Percentiles rank a stretch among this genome's conserved stretches.
phyloP scores from a whole-genome alignment of 2,113 vertebrate genomes.

The Stomatorhinus ivindoensis region DNA sequence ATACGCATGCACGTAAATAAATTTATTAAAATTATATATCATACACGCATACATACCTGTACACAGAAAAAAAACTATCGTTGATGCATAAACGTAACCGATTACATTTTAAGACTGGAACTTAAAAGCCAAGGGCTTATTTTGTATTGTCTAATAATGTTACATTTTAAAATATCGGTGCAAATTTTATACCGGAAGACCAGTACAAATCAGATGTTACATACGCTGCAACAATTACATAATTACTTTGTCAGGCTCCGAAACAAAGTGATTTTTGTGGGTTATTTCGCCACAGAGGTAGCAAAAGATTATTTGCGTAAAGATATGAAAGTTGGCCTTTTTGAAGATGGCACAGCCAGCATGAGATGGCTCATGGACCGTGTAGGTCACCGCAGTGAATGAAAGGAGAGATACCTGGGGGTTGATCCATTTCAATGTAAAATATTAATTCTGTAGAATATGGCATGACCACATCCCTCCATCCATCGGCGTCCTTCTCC shows the following conservation, averaged over 20 bases:
- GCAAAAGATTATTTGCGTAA: not conserved
- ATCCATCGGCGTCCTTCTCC: constrained; percentile 85
- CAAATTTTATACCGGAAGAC: not conserved
- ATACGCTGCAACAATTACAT: not conserved
- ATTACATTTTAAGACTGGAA: not conserved
- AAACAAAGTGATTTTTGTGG: not conserved
- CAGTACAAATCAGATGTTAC: not conserved
- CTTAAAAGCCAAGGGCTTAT: not conserved
- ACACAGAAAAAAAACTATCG: not conserved
- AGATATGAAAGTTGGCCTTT: not conserved
- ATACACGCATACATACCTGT: not conserved
- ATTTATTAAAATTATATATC: not conserved
- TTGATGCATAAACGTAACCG: not conserved
- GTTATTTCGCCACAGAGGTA: not conserved
- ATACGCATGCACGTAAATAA: not conserved
- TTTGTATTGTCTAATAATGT: not conserved
- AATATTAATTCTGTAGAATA: constrained; percentile 96
- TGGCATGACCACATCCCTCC: constrained; percentile 92
- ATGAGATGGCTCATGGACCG: not conserved
- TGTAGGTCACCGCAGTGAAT: not conserved
- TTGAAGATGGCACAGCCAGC: not conserved
- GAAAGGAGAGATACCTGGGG: constrained; percentile 71
- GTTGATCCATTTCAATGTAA: constrained; percentile 95
- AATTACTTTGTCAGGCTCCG: not conserved
- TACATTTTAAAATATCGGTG: not conserved